phyloP scores from a whole-genome alignment of 2,113 vertebrate genomes.

The Rissa tridactyla region DNA sequence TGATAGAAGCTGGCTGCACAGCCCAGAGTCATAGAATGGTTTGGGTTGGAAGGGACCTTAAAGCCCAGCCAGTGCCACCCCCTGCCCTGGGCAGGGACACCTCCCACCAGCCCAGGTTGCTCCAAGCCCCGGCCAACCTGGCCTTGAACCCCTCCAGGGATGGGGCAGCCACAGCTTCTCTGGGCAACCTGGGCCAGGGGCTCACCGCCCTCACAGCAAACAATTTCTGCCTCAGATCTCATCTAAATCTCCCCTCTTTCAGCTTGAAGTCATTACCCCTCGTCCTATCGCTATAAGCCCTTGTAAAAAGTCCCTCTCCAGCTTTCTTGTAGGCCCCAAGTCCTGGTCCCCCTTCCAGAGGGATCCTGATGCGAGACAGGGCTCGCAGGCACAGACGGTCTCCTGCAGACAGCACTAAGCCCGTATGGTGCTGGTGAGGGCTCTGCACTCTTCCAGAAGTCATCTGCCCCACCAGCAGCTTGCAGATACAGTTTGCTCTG shows the following conservation, averaged over 20 bases:
- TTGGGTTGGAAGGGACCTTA: too few species aligned
- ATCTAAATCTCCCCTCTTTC: not conserved
- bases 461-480: not conserved
- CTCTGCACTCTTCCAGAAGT: not conserved
- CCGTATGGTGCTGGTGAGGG: accelerated
- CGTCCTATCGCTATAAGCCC: not conserved
- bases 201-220: not conserved
- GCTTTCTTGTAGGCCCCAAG: not conserved
- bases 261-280: not conserved
- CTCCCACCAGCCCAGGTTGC: not conserved
- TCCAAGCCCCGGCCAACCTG: not conserved
- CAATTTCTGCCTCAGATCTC: not conserved
- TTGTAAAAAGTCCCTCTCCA: not conserved
- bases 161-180: not conserved
- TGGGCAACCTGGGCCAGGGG: not conserved
- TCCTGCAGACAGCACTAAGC: not conserved
- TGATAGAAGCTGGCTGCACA: not conserved
- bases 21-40: not conserved
- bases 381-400: not conserved
- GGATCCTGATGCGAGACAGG: too few species aligned
- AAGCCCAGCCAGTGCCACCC: too few species aligned
- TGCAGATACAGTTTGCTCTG: not conserved
- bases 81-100: too few species aligned
- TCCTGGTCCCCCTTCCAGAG: not conserved
- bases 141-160: not conserved